A percentile compares a stretch with the other conserved stretches of the same genome.
phyloP scores from a whole-genome alignment of 2,797 vertebrate species.

The Echeneis naucrates region DNA sequence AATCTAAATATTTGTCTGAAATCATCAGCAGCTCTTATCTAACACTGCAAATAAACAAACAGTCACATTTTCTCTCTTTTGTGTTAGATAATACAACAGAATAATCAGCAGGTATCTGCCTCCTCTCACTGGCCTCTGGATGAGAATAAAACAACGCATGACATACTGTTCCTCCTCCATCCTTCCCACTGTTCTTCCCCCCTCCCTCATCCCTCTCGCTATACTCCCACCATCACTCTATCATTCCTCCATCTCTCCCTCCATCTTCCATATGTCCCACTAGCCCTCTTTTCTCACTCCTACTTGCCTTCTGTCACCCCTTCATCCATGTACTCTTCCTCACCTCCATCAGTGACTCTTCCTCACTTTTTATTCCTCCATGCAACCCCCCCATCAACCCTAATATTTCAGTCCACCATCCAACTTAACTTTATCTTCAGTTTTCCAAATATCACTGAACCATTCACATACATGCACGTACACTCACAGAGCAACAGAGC shows the following conservation, averaged over 20 bases:
- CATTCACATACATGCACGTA: constrained; percentile 45
- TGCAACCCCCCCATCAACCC: constrained; percentile 12
- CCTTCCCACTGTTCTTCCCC: constrained; percentile 67
- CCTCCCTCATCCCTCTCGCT: constrained; percentile 59
- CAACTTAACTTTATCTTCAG: constrained; percentile 35
- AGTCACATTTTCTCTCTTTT: constrained; percentile 50
- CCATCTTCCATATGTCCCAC: constrained; percentile 45
- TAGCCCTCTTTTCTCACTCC: constrained; percentile 32
- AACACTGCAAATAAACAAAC: constrained; percentile 62
- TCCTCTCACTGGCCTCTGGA: constrained; percentile 80
- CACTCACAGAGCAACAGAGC: constrained; percentile 24
- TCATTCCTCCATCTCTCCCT: constrained; percentile 56
- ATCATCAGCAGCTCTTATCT: constrained; percentile 57
- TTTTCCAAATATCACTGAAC: constrained; percentile 56
- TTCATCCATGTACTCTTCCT: constrained; percentile 42
- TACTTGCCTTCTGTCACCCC: constrained; percentile 33
- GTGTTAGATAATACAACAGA: constrained; percentile 73
- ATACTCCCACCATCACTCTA: constrained; percentile 67
- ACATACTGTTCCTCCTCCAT: constrained; percentile 77
- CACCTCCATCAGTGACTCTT: constrained; percentile 29
- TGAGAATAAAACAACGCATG: constrained; percentile 80
- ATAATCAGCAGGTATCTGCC: constrained; percentile 79
- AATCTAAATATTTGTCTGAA: constrained; percentile 48
- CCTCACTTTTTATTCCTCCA: constrained; percentile 7
- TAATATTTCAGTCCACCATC: constrained; percentile 13